These are phyloP conservation scores for Ormyrus labotus DNA, from an alignment of 2,888 invertebrate species.

Conservation along the genomic window DNA sequence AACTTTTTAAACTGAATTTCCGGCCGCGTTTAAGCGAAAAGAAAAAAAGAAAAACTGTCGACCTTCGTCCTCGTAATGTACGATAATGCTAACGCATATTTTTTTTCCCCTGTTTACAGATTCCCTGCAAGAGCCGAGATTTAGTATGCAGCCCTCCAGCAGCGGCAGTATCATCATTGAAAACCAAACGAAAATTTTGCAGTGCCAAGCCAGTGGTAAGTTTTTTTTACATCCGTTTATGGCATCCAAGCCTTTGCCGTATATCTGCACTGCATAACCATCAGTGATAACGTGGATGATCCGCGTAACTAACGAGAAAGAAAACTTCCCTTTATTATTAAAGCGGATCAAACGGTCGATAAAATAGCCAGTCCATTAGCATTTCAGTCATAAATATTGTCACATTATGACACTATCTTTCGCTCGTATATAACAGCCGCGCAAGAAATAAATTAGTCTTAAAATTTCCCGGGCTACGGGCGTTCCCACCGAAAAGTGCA, in stretches of 20 bases:
- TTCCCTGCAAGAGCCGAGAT: constrained; percentile 88
- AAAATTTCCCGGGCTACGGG: not conserved
- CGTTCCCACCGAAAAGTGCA: not conserved
- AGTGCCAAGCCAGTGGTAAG: constrained; percentile 92
- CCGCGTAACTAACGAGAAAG: not conserved
- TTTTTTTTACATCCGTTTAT: constrained; percentile 33
- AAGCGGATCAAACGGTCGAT: constrained; percentile 11
- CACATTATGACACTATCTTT: constrained; percentile 3
- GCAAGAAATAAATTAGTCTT: constrained; percentile 12
- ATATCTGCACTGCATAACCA: not conserved
- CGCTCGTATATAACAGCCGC: not conserved
- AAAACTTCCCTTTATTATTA: not conserved
- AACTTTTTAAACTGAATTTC: too few relatives aligned
- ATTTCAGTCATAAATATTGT: constrained; percentile 24
- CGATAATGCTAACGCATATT: constrained; percentile 4
- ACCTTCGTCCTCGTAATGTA: not conserved
- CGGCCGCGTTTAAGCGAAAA: not conserved
- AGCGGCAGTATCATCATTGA: constrained; percentile 91
- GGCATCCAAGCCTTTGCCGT: not conserved
- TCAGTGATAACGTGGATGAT: not conserved
- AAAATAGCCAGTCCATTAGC: constrained; percentile 3
- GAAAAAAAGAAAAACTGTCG: not conserved
- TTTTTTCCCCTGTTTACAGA: constrained; percentile 74
- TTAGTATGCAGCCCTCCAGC: constrained; percentile 90
- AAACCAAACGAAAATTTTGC: constrained; percentile 92